Evolutionary conservation across 1,140 invertebrate species (phyloP), one percentile per base, ranked within the genome.

Genomic region (Rhopalosiphum padi): DNA sequence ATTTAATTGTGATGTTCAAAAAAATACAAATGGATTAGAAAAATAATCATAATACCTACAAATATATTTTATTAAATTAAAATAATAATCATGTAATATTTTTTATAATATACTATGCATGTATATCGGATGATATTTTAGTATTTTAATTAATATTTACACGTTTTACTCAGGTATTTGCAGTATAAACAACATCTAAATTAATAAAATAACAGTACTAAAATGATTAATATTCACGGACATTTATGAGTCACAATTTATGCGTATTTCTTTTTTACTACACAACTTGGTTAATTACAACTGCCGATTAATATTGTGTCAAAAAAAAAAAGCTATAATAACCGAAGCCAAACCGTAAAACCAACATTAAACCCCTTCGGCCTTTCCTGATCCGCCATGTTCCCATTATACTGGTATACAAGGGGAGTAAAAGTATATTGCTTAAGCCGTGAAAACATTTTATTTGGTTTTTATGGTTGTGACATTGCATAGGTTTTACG

Each of bases 371-470:
- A 89, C 51, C 48, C 88, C 35, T 35, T 89, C 35, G 35, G 48
- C 4, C 35, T 89, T 22, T 88, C n/a, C 87, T 51, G 51, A 55
- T n/a, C 46, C 48, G 22, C 48, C 37, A 55, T 89, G 48, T 55
- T 30, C 35, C 51, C 51, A 41, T 89, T 41, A 89, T 89, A 11
- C n/a, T 37, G 30, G n/a, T 30, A 88, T 53, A 89, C 48, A 21
- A n/a, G 9, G n/a, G n/a, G n/a, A 25, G 35, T 11, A 89, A 89
- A 37, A 89, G 87, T 91, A 82, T 48, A 82, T 91, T 82, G 37
- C 68, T 77, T n/a, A 91, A 91, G 43, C 68, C 68, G 43, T 83
- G 55, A 91, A 91, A 83, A 82, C 77, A 91, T 77, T 82, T 82
- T 92, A 48, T 92, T 83, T 48, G 25, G 68, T n/a, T 83, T 83